A percentile compares a stretch with the other conserved stretches of the same genome.
Evolutionary conservation across 2,113 vertebrate species (phyloP).

Genomic region (Gnathonemus echidnorhynchus): DNA sequence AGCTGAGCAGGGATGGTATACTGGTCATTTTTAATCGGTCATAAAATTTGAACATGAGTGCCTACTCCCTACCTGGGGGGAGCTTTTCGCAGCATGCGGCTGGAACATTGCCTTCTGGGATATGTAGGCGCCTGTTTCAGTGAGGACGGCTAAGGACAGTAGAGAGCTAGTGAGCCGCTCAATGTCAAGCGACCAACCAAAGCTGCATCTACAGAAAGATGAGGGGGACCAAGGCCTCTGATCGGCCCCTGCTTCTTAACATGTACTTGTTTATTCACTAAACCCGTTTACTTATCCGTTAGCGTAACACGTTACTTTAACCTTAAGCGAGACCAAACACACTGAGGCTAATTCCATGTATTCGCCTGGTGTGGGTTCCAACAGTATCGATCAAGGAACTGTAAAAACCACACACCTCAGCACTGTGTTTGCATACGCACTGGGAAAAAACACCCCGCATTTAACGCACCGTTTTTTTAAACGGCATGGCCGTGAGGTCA

Average conservation of each 20-base stretch:
- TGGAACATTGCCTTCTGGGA: not conserved
- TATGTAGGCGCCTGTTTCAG: not conserved
- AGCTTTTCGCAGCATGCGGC: not conserved
- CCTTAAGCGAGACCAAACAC: not conserved
- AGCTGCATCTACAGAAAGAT: not conserved
- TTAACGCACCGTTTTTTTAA: not conserved
- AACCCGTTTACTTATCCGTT: not conserved
- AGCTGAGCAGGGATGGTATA: not conserved
- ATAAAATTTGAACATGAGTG: not conserved
- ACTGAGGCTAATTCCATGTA: not conserved
- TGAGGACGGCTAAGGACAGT: not conserved
- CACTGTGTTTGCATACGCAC: not conserved
- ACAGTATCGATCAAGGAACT: not conserved
- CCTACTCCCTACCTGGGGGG: not conserved
- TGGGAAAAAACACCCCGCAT: not conserved
- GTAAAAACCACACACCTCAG: not conserved
- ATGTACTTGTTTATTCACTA: not conserved
- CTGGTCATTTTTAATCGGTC: not conserved
- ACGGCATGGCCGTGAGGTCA: not conserved
- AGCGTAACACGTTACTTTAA: not conserved
- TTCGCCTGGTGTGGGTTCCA: not conserved
- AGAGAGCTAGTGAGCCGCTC: not conserved
- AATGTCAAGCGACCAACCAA: not conserved
- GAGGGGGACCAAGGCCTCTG: not conserved
- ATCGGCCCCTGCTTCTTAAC: not conserved